These are phyloP conservation scores for Saguinus imperator DNA, from an alignment of 2,113 vertebrate genomes.

Conservation along the genomic window DNA sequence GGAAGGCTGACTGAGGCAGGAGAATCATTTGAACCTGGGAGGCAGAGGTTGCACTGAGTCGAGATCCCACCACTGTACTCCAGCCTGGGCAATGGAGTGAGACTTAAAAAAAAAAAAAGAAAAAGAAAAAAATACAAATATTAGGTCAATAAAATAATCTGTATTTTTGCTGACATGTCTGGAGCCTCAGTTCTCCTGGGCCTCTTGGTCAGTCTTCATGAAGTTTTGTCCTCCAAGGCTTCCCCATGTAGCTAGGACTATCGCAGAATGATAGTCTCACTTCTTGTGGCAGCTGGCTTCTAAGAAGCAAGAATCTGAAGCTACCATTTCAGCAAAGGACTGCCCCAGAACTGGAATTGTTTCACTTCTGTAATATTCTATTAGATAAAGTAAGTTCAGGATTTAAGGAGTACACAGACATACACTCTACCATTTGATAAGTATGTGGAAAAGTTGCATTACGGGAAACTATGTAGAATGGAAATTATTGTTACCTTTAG, in stretches of 20 bases:
- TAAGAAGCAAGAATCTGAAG: not conserved
- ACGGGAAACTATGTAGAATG: not conserved
- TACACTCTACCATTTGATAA: not conserved
- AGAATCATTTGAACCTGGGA: no score
- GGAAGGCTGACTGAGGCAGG: no score
- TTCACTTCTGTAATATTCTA: not conserved
- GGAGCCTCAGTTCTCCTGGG: not conserved
- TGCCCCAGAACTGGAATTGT: not conserved
- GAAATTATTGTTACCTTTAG: not conserved
- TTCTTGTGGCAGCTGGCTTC: not conserved
- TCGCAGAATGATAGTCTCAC: not conserved
- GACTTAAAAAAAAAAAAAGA: no score
- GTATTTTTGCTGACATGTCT: not conserved
- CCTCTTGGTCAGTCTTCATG: not conserved
- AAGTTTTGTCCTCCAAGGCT: not conserved
- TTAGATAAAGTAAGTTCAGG: not conserved
- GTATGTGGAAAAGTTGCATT: not conserved
- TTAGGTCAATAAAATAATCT: slow-evolving; percentile 63
- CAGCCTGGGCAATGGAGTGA: no score
- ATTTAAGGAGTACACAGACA: not conserved
- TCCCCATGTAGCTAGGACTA: not conserved
- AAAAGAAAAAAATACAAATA: slow-evolving; percentile 69
- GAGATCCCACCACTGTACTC: no score
- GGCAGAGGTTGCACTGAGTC: no score
- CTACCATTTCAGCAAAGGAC: not conserved